Evolutionary conservation across 2,113 vertebrate genomes (phyloP), one percentile per base, ranked within the genome.

Genomic region (Cinclus cinclus): DNA sequence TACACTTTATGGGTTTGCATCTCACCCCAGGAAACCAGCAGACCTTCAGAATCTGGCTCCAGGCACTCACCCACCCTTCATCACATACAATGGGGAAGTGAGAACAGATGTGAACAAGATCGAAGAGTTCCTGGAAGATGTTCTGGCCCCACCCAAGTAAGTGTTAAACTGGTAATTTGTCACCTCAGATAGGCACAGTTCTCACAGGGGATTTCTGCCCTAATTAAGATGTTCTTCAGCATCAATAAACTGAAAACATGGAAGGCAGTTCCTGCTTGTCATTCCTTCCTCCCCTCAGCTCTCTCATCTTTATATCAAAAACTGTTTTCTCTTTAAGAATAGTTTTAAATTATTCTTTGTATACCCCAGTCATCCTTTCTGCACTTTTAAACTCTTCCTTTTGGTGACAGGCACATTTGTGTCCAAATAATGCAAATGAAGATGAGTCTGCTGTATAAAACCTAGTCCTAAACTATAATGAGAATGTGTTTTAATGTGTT

Each of bases 51-150:
- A 99, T 92, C 97, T 99, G 97, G 99, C 99, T 94, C 99, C 99
- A 1, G 99, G 99, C 95, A 99, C 99, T 28, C 99, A 99, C 96
- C 99, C 99, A 0, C 99, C 99, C 77, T 99, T 99, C 97, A 98
- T 99, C 96, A 99, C 99, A 41, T 99, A 98, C 97, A 99, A 99
- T 18, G 98, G 98, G 27, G 99, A 99, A 92, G 99, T 99, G 96
- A 99, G 98, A 97, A 99, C 99, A 2, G 99, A 99, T 52, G 99
- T 99, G 89, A 99, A 99, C 98, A 99, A 99, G 98, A 99, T 99
- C 58, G 99, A 99, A 95, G 99, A 99, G 97, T 99, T 99, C 92
- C 99, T 99, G 59, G 99, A 99, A 97, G 99, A 99, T 74, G 97
- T 99, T 83, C 98, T 99, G 79, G 98, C 98, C 96, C 99, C 99